Evolutionary conservation across 1,140 invertebrate species (phyloP).

Genomic region (Vanessa tameamea): DNA sequence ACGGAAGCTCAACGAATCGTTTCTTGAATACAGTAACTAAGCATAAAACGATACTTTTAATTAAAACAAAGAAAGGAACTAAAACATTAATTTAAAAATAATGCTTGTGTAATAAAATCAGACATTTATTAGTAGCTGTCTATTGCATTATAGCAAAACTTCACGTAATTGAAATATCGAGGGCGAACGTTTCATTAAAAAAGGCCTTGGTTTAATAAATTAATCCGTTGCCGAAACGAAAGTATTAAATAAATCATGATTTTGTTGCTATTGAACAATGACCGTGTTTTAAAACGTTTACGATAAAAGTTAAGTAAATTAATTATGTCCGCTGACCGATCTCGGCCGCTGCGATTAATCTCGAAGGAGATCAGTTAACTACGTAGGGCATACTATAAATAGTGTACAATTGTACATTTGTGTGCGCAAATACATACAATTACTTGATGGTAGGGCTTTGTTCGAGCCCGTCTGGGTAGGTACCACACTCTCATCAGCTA

Average conservation of each 20-base stretch:
- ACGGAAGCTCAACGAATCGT: no score
- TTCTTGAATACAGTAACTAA: no score
- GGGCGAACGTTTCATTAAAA: slow-evolving; percentile 28
- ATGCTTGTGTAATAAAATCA: slow-evolving; percentile 11
- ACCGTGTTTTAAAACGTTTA: not conserved
- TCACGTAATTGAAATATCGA: slow-evolving; percentile 25
- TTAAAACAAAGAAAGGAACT: slow-evolving; percentile 6
- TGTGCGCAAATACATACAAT: no score
- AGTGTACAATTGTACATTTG: no score
- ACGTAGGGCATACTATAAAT: no score
- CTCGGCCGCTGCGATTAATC: no score
- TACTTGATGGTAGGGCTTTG: no score
- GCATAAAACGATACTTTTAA: not conserved
- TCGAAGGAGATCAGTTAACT: no score
- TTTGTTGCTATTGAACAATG: slow-evolving; percentile 13
- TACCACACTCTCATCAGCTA: no score
- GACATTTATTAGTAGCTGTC: not conserved
- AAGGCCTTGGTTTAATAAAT: slow-evolving; percentile 32
- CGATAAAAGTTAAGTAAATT: not conserved
- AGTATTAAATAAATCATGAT: slow-evolving; percentile 36
- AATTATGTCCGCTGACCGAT: no score
- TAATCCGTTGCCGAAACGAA: slow-evolving; percentile 34
- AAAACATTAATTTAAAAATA: slow-evolving; percentile 6
- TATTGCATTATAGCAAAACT: slow-evolving; percentile 14
- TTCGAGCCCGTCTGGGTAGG: no score